Evolutionary conservation across 1,140 invertebrate species (phyloP).

Genomic region (Nasonia giraulti): DNA sequence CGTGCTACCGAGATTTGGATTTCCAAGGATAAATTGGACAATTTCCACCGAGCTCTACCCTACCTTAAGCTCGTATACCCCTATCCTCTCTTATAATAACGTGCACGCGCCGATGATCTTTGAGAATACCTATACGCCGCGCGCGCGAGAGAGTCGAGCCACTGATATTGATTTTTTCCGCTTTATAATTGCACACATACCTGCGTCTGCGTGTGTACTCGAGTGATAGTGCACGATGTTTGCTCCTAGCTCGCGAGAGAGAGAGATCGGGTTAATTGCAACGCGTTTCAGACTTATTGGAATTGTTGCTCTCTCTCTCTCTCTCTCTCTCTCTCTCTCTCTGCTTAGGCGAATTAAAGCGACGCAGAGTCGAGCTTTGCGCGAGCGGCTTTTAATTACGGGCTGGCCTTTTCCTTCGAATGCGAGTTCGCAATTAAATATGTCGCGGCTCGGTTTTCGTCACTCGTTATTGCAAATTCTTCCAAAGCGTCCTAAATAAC

Average conservation of each 20-base stretch:
- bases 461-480: no score
- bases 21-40: conserved; percentile 12
- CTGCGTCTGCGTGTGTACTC: background rate
- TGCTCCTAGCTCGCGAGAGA: background rate
- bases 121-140: background rate
- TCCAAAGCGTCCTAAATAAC: no score
- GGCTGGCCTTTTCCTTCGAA: no score
- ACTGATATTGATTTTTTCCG: conserved; percentile 20
- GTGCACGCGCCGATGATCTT: background rate
- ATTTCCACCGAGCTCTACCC: background rate
- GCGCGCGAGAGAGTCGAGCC: background rate
- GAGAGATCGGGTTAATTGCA: no score
- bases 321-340: no score
- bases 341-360: no score
- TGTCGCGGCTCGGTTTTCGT: no score
- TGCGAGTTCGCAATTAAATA: no score
- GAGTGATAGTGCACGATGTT: background rate
- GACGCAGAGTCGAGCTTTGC: no score
- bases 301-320: no score
- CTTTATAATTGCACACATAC: conserved; percentile 15
- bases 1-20: background rate
- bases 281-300: no score
- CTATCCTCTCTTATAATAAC: background rate
- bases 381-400: no score
- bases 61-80: background rate